Evolutionary conservation across 2,888 invertebrate species (phyloP), one percentile per base, ranked within the genome.

Genomic region (Aspidiotus destructor): DNA sequence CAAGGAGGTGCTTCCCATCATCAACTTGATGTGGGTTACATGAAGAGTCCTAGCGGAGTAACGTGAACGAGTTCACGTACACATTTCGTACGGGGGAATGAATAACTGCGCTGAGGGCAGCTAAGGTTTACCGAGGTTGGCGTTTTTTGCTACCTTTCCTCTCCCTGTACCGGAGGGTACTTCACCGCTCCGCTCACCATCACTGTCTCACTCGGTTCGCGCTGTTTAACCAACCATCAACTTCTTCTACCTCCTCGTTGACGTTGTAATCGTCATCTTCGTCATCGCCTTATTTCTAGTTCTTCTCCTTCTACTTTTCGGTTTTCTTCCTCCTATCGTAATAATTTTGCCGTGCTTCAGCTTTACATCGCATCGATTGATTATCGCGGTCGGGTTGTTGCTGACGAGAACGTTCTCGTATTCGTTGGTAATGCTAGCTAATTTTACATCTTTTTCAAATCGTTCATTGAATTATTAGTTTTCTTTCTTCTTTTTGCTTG

Each of bases 1-100:
- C 41, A 57, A 65, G 65, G 65, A 65, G 65, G 65, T 57, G 44
- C 65, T 55, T 57, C 57, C 58, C 10, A 61, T 28, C 28, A 28
- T 5, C 5, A 28, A 28, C 28, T 28, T 28, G 5, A 28, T 28
- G 28, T 28, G 28, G 28, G 28, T 28, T 28, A 28, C 28, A 28
- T 1, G 5, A 28, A 3, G 28, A 28, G 28, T 5, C 28, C 28
- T 28, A 28, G 28, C 28, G 28, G 28, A 28, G 28, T 5, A 28
- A 5, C 28, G 28, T 3, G 5, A 28, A 28, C 5, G 28, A 28
- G 28, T 28, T 28, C 28, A 28, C 41, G 61, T 42, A 54, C 41
- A 61, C 61, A 44, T 44, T 13, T 41, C 57, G 57, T 65, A 57
- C 65, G 57, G 54, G 41, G 53, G 11, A 15, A 42, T 9, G 40